Evolutionary conservation across 2,113 vertebrate species (phyloP), one percentile per base, ranked within the genome.

Genomic region (Podilymbus podiceps): DNA sequence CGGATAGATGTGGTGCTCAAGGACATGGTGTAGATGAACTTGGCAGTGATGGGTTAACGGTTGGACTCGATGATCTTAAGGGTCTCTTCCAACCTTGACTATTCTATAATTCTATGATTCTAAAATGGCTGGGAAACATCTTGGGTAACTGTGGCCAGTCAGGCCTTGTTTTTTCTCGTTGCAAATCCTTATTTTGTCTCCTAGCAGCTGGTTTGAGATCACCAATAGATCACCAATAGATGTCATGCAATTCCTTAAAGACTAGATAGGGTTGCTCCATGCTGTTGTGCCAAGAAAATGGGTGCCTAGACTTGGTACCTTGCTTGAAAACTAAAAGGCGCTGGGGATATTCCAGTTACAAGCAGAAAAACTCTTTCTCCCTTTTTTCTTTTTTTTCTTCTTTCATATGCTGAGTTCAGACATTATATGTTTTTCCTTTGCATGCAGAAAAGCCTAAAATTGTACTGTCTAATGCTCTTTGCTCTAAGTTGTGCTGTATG

Each of bases 231-330:
- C 69, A 60, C 27, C 33, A 33, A 2, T 31, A 56, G n/a, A 68
- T 38, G 52, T 18, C 52, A 33, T 22, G 15, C 9, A 20, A 47
- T 24, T 42, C 63, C 24, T 10, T 49, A 50, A 89, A 44, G 59
- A 16, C 13, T 28, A 2, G 0, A 2, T 60, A 1, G 1, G 35
- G 6, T 30, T 71, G 67, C 42, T 55, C 10, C 11, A 5, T 44
- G 42, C 46, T 3, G 2, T 12, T 40, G 35, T 72, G 46, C 59
- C 68, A 56, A 59, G 79, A 31, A 60, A 82, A 53, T 17, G 77
- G 15, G 15, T 59, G 63, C 60, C n/a, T n/a, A 3, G 18, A 22
- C 42, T 49, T 67, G 55, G 50, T n/a, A 18, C 33, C 24, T 30
- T 6, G 1, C 30, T 84, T 21, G 13, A 30, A 69, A 76, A 28